A percentile compares a stretch with the other conserved stretches of the same genome.
Conservation (phyloP, 2,113 vertebrate species). For the Phylloscopus trochiloides region DNA sequence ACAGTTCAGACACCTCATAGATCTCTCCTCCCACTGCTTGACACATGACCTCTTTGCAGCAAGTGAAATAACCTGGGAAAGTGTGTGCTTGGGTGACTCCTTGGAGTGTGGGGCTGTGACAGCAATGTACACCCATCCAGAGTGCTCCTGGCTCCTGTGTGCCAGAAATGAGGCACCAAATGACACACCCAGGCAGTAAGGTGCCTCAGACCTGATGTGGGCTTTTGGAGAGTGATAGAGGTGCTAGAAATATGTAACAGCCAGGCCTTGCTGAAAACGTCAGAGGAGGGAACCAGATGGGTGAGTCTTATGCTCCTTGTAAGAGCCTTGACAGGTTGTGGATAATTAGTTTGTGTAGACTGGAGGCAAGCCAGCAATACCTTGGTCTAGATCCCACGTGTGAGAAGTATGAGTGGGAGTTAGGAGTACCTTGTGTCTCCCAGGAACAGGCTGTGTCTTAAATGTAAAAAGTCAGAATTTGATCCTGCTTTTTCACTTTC, state of each 20-base stretch:
- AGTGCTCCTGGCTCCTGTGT: neutral
- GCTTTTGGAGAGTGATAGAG: neutral
- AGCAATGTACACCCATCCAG: neutral
- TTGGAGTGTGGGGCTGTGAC: neutral
- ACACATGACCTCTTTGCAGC: neutral
- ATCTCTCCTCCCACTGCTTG: neutral
- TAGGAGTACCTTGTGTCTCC: neutral
- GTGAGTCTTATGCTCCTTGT: neutral
- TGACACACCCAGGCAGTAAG: neutral
- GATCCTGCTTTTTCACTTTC: neutral
- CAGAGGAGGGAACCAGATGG: neutral
- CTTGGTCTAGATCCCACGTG: neutral
- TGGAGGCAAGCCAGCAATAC: neutral
- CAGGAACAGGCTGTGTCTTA: neutral
- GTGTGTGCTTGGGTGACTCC: neutral
- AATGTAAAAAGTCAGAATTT: neutral
- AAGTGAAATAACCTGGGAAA: fast-evolving
- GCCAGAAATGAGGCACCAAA: neutral
- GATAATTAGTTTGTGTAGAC: neutral
- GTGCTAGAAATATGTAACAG: neutral
- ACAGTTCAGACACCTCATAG: neutral
- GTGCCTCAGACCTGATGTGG: neutral
- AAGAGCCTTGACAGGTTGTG: neutral
- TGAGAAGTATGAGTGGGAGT: neutral
- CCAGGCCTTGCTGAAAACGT: neutral